phyloP scores from a whole-genome alignment of 2,888 invertebrate species.

The Caenorhabditis angaria region DNA sequence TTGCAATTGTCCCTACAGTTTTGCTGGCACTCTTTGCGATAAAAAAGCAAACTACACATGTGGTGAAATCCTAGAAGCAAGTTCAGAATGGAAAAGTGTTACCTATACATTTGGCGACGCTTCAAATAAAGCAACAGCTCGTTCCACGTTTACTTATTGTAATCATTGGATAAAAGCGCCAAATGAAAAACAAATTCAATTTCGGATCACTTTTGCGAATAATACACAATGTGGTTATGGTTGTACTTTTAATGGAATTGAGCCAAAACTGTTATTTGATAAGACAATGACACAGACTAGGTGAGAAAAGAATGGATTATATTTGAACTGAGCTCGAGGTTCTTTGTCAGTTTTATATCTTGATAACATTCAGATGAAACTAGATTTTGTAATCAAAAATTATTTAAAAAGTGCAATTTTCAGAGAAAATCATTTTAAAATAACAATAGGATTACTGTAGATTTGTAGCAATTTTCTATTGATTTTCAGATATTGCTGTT shows the following conservation, averaged over 20 bases:
- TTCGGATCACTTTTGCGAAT: constrained; percentile 27
- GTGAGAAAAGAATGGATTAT: constrained; percentile 6
- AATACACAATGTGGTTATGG: constrained; percentile 47
- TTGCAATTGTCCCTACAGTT: constrained; percentile 60
- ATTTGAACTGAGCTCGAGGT: background rate
- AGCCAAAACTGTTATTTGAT: constrained; percentile 32
- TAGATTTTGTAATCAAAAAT: too few species aligned
- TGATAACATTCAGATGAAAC: too few species aligned
- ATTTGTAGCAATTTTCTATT: background rate
- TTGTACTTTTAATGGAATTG: constrained; percentile 50
- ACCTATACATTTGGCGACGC: constrained; percentile 30
- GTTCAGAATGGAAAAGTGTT: constrained; percentile 21
- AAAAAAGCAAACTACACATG: constrained; percentile 20
- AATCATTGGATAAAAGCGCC: constrained; percentile 49
- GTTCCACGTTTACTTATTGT: constrained; percentile 25
- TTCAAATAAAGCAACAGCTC: constrained; percentile 17
- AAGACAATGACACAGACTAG: constrained; percentile 26
- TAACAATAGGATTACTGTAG: background rate
- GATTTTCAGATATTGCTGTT: constrained; percentile 39
- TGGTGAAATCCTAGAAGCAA: constrained; percentile 22
- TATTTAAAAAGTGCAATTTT: background rate
- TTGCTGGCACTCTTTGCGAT: constrained; percentile 52
- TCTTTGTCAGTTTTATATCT: too few species aligned
- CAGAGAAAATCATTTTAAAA: background rate
- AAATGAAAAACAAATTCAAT: constrained; percentile 33